Evolutionary conservation across 2,797 vertebrate species (phyloP), one percentile per base, ranked within the genome.

Genomic region (Argya squamiceps): DNA sequence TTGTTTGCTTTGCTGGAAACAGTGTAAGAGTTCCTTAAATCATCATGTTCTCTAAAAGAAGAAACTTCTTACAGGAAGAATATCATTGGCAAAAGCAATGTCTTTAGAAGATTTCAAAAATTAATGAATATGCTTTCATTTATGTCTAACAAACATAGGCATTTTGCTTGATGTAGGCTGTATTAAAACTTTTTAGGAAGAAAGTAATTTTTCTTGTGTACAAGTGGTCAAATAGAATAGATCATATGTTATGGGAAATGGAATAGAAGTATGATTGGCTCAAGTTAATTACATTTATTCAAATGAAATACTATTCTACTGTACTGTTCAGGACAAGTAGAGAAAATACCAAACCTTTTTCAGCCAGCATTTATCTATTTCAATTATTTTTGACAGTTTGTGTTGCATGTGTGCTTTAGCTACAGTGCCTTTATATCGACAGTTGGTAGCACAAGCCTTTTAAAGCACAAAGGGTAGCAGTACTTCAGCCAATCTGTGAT

Each of bases 401-500:
- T 97, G 91, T 96, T 96, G 86, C 73, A 9, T 94, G 92, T 96
- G 87, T 97, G 96, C 96, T 96, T 98, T 97, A 93, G 97, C 97
- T 97, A 97, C 97, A 92, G 93, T 89, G 92, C 97, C 97, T 98
- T 98, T 97, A 93, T 97, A 97, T 97, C 80, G 97, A 97, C 98
- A 98, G 97, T 98, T 97, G 97, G 97, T 97, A 98, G 97, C 97
- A 95, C 95, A 97, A 98, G 97, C 97, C 97, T 98, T 98, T 98
- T 98, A 97, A 97, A 94, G 95, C 97, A 98, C 98, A 98, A 98
- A 98, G 98, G 97, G 96, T 97, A 98, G 97, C 97, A 95, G 97
- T 96, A 97, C 98, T 98, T 97, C 97, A 98, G 97, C 98, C 98
- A 98, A 98, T 98, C 98, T 98, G 98, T 97, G 98, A 98, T 98